Base-by-base conservation (phyloP, 2,888 invertebrate species). In the Ennomos erosarius region DNA sequence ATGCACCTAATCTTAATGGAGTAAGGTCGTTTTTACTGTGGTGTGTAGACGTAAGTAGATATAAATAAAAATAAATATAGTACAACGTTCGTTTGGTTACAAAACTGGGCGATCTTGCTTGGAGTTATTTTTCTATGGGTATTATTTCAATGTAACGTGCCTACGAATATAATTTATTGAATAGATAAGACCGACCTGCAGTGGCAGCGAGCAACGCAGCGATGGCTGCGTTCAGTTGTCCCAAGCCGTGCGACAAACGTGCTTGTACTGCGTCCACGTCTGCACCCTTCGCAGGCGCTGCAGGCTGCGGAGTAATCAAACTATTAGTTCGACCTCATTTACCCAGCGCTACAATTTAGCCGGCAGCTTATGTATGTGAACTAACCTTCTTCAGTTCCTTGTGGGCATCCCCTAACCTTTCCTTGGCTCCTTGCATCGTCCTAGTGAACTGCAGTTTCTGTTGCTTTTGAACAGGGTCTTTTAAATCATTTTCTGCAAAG, bases 161-260 rank as follows among this genome's bases (percentile, higher is more conserved):
- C 5, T 26, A 26, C 26, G 1, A 26, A 26, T 26, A 26, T 5
- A 6, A 26, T 5, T 26, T 26, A 3, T 6, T 51, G 55, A 39
- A 26, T 1, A 13, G 9, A 40, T 16, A 35, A 9, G 36, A 63
- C 63, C 52, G 37, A 69, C 76, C 76, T 33, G 72, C 44, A 10
- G 71, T 65, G 9, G 78, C 76, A 0, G 67, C 44, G 0, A 75
- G 59, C 0, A 82, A 67, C 0, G 73, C 65, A 0, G 81, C 82
- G 3, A 81, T 53, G 4, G 78, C 78, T 0, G 79, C 76, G 58
- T 77, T 74, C 16, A 78, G 70, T 39, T 69, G 71, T 36, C 67
- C 73, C 46, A 78, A 61, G 0, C 68, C 59, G 4, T 65, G 59
- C 0, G 70, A 38, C 49, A 79, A 55, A 3, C 55, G 56, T 0